Evolutionary conservation across 2,113 vertebrate species (phyloP).

Genomic region (Ailurus styani): DNA sequence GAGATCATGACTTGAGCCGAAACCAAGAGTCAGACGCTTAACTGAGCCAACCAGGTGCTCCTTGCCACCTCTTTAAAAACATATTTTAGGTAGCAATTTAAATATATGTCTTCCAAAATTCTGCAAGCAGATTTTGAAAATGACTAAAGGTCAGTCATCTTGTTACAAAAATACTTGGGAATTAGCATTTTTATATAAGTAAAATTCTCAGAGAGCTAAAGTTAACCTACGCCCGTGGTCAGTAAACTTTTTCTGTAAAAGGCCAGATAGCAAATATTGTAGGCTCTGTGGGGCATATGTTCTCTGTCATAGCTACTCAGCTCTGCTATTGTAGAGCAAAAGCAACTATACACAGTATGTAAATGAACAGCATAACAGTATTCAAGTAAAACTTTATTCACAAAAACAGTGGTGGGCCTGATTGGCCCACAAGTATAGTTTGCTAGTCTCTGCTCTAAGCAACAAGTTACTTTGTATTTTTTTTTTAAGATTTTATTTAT

Average conservation of each 20-base stretch:
- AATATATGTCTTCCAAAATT: neutral
- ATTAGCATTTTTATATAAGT: neutral
- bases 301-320: neutral
- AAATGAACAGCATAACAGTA: neutral
- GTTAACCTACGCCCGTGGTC: neutral
- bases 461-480: neutral
- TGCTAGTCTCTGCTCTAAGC: neutral
- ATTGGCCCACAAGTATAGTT: neutral
- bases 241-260: neutral
- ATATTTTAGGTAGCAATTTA: neutral
- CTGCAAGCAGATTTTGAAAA: neutral
- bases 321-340: neutral
- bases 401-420: neutral
- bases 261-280: neutral
- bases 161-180: neutral
- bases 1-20: neutral
- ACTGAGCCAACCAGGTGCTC: neutral
- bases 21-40: neutral
- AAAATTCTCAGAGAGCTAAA: neutral
- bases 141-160: neutral
- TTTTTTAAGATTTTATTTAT: neutral
- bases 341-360: neutral
- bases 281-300: neutral
- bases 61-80: neutral
- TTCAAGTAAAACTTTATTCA: constrained; percentile 19